Conservation (phyloP, 2,113 vertebrate species). For the Ahaetulla prasina region DNA sequence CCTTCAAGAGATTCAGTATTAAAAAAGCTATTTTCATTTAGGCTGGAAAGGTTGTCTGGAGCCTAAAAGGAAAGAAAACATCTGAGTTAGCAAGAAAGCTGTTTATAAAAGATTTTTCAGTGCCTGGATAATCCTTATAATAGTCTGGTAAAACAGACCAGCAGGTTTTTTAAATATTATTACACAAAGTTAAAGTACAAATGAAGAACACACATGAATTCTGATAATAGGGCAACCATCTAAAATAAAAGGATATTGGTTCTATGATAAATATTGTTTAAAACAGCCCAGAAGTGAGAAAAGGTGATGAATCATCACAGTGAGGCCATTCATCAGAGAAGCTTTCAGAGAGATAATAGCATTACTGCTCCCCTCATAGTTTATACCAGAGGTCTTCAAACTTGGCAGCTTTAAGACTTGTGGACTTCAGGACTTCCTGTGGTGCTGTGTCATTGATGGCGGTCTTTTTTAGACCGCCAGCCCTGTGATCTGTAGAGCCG, state of each 20-base stretch:
- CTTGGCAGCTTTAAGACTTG: too few relatives aligned
- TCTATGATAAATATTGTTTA: background rate
- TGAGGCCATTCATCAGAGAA: background rate
- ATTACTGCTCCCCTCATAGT: background rate
- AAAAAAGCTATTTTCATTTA: conserved; percentile 74
- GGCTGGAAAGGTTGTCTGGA: conserved; percentile 76
- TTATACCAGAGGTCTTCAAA: too few relatives aligned
- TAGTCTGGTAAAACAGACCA: background rate
- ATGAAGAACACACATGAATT: background rate
- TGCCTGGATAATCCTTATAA: background rate
- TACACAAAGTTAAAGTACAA: background rate
- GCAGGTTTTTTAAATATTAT: background rate
- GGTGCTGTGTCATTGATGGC: too few relatives aligned
- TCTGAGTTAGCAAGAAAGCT: background rate
- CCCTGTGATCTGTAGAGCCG: too few relatives aligned
- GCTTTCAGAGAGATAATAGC: background rate
- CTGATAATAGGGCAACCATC: background rate
- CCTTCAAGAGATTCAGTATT: conserved; percentile 74
- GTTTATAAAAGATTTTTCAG: background rate
- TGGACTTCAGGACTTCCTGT: too few relatives aligned
- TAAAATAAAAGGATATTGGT: background rate
- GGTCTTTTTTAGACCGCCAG: too few relatives aligned
- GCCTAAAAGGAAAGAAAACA: conserved; percentile 60
- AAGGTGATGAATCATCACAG: background rate
- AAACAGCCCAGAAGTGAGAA: background rate